Conservation (phyloP, 2,888 invertebrate genomes). For the Cryptus viduatorius region DNA sequence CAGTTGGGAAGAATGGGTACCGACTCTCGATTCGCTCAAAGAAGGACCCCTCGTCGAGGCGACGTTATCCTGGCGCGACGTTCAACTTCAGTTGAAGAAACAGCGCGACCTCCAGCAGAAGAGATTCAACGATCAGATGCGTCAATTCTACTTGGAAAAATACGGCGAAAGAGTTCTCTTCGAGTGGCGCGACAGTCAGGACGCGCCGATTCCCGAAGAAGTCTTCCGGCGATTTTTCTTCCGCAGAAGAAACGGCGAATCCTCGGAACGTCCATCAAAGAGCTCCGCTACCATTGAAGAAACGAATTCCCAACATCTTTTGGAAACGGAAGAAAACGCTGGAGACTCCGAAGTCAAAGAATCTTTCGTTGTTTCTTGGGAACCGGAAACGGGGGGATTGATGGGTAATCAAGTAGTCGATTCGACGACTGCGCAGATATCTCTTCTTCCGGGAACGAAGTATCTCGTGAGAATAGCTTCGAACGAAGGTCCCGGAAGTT, state of each 20-base stretch:
- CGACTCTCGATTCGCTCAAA: constrained; percentile 79
- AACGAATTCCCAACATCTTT: constrained; percentile 60
- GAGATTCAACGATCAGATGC: constrained; percentile 79
- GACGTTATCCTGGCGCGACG: constrained; percentile 81
- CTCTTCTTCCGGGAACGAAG: constrained; percentile 81
- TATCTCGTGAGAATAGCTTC: constrained; percentile 83
- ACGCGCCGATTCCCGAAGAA: constrained; percentile 79
- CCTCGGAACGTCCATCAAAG: constrained; percentile 33
- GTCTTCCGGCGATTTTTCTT: constrained; percentile 81
- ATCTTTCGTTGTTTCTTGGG: constrained; percentile 83
- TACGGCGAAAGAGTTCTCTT: constrained; percentile 80
- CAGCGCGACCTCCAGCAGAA: constrained; percentile 79
- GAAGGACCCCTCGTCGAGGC: constrained; percentile 82
- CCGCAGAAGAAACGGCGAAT: constrained; percentile 75
- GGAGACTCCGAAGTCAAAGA: constrained; percentile 71
- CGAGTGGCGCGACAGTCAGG: constrained; percentile 79
- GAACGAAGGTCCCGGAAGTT: constrained; percentile 83
- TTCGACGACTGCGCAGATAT: constrained; percentile 81
- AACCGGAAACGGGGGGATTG: constrained; percentile 82
- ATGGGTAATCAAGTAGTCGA: constrained; percentile 84
- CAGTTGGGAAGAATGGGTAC: constrained; percentile 82
- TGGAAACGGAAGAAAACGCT: constrained; percentile 42
- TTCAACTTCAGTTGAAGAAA: constrained; percentile 76
- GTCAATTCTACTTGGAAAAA: constrained; percentile 80
- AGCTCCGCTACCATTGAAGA: constrained; percentile 64